These are phyloP conservation scores for Zophobas atratus DNA, from an alignment of 1,140 invertebrate genomes.

Conservation along the genomic window DNA sequence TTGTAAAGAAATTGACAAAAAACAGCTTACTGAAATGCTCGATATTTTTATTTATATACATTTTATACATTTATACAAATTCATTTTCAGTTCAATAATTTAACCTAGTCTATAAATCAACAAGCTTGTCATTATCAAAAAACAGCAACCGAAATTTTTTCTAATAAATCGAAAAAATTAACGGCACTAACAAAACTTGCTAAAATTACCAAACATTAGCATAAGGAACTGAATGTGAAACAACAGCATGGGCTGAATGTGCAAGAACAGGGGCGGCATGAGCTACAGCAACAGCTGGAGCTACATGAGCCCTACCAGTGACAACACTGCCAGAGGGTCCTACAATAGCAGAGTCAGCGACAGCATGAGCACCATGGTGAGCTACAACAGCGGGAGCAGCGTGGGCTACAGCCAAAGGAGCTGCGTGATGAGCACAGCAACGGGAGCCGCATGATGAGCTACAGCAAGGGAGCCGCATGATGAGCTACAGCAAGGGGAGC, in stretches of 20 bases:
- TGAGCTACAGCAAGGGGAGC: slow-evolving; percentile 8
- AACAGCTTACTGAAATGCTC: slow-evolving; percentile 15
- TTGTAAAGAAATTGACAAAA: background rate
- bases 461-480: slow-evolving; percentile 2
- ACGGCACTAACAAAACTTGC: slow-evolving; percentile 22
- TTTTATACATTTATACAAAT: slow-evolving; percentile 14
- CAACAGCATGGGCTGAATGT: slow-evolving; percentile 25
- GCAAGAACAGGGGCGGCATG: slow-evolving; percentile 20
- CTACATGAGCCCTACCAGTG: background rate
- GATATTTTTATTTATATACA: slow-evolving; percentile 21
- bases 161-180: slow-evolving; percentile 12
- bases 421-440: slow-evolving; percentile 7
- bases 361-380: background rate
- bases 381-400: slow-evolving; percentile 7
- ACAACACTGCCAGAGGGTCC: slow-evolving; percentile 1
- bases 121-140: slow-evolving; percentile 36
- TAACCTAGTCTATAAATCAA: slow-evolving; percentile 21
- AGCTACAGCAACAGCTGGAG: slow-evolving; percentile 16
- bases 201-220: slow-evolving; percentile 24
- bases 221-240: slow-evolving; percentile 23
- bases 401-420: slow-evolving; percentile 11
- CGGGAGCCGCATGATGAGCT: background rate
- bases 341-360: background rate
- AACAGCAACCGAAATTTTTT: background rate
- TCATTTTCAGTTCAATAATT: slow-evolving; percentile 33